Conservation (phyloP, 2,888 invertebrate species). For the Rhogogaster chlorosoma region DNA sequence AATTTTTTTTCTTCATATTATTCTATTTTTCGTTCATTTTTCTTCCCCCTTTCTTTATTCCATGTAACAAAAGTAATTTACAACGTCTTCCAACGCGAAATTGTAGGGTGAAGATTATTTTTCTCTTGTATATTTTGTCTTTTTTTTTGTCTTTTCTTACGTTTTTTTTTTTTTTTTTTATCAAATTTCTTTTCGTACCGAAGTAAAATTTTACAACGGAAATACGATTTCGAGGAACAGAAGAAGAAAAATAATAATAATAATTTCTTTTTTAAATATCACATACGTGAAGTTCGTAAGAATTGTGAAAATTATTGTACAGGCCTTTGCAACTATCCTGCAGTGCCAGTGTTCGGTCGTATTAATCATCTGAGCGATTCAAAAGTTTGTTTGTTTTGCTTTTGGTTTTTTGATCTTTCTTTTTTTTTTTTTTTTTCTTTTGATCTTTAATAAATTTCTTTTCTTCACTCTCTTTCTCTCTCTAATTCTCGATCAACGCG, state of each 20-base stretch:
- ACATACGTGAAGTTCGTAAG: background rate
- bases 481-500: background rate
- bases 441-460: background rate
- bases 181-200: background rate
- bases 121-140: background rate
- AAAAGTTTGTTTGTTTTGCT: background rate
- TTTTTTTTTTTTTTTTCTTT: background rate
- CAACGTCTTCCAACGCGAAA: background rate
- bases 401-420: background rate
- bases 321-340: background rate
- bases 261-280: background rate
- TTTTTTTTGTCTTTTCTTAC: background rate
- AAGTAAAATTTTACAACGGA: background rate
- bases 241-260: background rate
- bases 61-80: background rate
- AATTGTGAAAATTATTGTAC: background rate
- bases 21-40: background rate
- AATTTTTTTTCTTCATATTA: background rate
- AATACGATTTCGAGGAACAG: background rate
- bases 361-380: background rate
- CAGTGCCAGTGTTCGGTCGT: constrained; percentile 7
- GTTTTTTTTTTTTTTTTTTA: background rate
- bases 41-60: background rate
- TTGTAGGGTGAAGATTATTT: background rate
- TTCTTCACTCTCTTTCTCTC: background rate